Conservation (phyloP, 2,888 invertebrate genomes). For the Tetropium fuscum region DNA sequence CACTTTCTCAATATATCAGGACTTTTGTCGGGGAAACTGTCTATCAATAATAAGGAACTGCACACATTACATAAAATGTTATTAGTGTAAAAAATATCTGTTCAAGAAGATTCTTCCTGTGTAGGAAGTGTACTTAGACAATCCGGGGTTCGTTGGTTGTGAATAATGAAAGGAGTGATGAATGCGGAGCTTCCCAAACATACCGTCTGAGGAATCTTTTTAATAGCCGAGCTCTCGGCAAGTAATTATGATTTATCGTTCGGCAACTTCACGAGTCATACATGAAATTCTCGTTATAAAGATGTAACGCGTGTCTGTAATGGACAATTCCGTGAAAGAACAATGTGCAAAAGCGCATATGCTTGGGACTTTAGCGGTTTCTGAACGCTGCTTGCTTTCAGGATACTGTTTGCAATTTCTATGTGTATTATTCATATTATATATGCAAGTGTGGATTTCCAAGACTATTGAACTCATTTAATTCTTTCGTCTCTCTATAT, state of each 20-base stretch:
- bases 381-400: not conserved
- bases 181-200: slow-evolving; percentile 7
- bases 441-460: too few relatives aligned
- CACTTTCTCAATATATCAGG: too few relatives aligned
- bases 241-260: slow-evolving; percentile 52
- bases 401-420: not conserved
- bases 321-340: slow-evolving; percentile 43
- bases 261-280: slow-evolving; percentile 48
- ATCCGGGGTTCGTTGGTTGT: slow-evolving; percentile 2
- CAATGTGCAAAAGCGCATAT: slow-evolving; percentile 26
- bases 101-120: not conserved
- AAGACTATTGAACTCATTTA: too few relatives aligned
- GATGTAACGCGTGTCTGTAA: slow-evolving; percentile 50
- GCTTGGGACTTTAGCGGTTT: slow-evolving; percentile 15
- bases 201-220: slow-evolving; percentile 15
- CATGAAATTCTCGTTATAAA: slow-evolving; percentile 51
- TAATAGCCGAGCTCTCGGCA: slow-evolving; percentile 33
- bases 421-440: not conserved
- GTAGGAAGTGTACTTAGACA: slow-evolving; percentile 4
- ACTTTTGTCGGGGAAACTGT: too few relatives aligned
- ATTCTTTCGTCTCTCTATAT: too few relatives aligned
- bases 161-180: slow-evolving; percentile 7
- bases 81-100: too few relatives aligned
- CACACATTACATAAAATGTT: too few relatives aligned
- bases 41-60: too few relatives aligned